Conservation (phyloP, 1,140 invertebrate genomes). For the Latrodectus geometricus region DNA sequence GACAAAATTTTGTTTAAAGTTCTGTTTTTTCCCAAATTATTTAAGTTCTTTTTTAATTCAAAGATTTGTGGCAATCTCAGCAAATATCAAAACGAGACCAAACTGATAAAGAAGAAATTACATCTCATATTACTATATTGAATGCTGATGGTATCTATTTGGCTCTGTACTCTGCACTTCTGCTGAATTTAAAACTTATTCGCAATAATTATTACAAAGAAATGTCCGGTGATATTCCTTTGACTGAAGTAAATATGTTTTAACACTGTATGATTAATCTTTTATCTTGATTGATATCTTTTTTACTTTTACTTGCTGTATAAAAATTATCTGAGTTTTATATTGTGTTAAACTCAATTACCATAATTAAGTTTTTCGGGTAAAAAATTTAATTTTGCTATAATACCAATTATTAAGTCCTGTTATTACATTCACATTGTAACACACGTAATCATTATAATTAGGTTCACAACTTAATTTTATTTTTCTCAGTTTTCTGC, state of each 20-base stretch:
- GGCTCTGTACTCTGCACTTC: constrained; percentile 85
- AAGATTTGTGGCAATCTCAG: constrained; percentile 67
- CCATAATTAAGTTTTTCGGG: too few relatives aligned
- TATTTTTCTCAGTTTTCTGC: too few relatives aligned
- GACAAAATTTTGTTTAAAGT: background rate
- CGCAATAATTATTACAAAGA: constrained; percentile 75
- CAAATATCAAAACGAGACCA: constrained; percentile 49
- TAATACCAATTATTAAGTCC: too few relatives aligned
- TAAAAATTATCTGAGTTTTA: too few relatives aligned
- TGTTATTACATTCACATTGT: too few relatives aligned
- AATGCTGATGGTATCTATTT: constrained; percentile 96
- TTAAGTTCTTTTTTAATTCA: background rate
- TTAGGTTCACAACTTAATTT: too few relatives aligned
- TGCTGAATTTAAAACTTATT: constrained; percentile 85
- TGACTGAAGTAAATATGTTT: constrained; percentile 52
- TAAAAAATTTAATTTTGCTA: too few relatives aligned
- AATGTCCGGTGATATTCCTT: constrained; percentile 6
- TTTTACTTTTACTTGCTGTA: too few relatives aligned
- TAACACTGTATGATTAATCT: background rate
- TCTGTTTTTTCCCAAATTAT: background rate
- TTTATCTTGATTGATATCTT: too few relatives aligned
- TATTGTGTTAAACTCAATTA: too few relatives aligned
- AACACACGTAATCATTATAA: too few relatives aligned
- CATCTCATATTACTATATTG: constrained; percentile 77
- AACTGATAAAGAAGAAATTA: constrained; percentile 19